Base-by-base conservation (phyloP, 2,113 vertebrate species). In the Sceloporus undulatus region DNA sequence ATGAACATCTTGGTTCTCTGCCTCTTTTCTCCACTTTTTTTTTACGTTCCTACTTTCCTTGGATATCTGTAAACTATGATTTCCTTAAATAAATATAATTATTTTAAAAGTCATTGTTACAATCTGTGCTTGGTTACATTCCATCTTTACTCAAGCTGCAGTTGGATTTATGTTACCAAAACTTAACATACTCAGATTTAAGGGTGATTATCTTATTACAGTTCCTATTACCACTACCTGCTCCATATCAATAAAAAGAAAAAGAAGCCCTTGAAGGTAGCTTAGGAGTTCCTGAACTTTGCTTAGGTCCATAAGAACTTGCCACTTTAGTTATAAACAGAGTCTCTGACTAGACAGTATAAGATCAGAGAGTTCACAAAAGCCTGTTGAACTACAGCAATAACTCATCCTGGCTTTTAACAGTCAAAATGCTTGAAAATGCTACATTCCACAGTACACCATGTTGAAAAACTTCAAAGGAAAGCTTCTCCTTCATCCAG, bases 381-480 rank as follows among this genome's bases (percentile, higher is more conserved):
- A 54, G 85, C 87, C 87, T 5, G 29, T 87, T 52, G 38, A 84
- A 84, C 71, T 91, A 56, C 86, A 82, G 27, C 87, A 70, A 95
- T 95, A 95, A 95, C 42, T 78, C 85, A 88, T 84, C 86, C 84
- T 86, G 91, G 91, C 92, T 95, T 95, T 94, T 83, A 76, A 3
- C 87, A 94, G 93, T 93, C 86, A 77, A 83, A 88, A 76, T 1
- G 21, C 84, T 91, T 85, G 79, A 0, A 2, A 82, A 92, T 87
- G 84, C 81, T 42, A 85, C 93, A 95, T 95, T 96, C 95, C 89
- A 91, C 0, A 0, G 79, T 79, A 86, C 89, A 86, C 56, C 92
- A 93, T 89, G 92, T 71, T 83, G 75, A 82, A 87, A 62, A 92
- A 93, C 93, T 96, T 97, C 96, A 96, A 96, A 97, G 95, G 82